Evolutionary conservation across 2,888 invertebrate genomes (phyloP).

Genomic region (Oithona nana): DNA sequence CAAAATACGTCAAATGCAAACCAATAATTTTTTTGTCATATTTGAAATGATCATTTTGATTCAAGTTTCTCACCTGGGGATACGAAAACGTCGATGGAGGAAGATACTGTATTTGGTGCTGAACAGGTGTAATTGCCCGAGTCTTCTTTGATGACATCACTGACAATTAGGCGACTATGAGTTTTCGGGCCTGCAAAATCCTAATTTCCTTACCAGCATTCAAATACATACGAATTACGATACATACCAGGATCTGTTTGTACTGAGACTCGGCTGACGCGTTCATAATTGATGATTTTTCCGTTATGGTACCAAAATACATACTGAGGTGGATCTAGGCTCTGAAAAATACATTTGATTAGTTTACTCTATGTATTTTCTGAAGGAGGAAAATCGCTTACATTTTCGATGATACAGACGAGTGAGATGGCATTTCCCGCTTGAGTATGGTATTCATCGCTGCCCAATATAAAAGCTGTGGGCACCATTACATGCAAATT

Average conservation of each 20-base stretch:
- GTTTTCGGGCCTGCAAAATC: conserved; percentile 10
- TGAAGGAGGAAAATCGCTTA: conserved; percentile 13
- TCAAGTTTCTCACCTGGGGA: conserved; percentile 5
- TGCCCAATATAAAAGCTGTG: conserved; percentile 14
- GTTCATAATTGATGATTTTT: conserved; percentile 14
- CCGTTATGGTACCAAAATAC: conserved; percentile 17
- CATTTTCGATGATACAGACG: conserved; percentile 17
- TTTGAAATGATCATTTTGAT: no score
- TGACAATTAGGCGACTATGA: conserved; percentile 14
- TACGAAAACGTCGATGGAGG: conserved; percentile 12
- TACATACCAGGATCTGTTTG: conserved; percentile 13
- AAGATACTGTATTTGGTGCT: conserved; percentile 11
- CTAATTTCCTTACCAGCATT: background rate
- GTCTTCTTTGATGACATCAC: conserved; percentile 13
- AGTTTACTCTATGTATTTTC: background rate
- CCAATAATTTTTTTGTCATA: background rate
- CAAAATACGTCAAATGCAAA: no score
- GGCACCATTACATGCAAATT: conserved; percentile 15
- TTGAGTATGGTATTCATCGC: conserved; percentile 17
- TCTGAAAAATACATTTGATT: background rate
- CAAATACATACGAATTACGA: background rate
- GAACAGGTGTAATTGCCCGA: conserved; percentile 14
- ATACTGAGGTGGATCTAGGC: conserved; percentile 16
- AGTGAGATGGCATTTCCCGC: conserved; percentile 15
- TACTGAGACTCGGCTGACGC: conserved; percentile 8